Evolutionary conservation across 1,140 invertebrate genomes (phyloP).

Genomic region (Camponotus pennsylvanicus): DNA sequence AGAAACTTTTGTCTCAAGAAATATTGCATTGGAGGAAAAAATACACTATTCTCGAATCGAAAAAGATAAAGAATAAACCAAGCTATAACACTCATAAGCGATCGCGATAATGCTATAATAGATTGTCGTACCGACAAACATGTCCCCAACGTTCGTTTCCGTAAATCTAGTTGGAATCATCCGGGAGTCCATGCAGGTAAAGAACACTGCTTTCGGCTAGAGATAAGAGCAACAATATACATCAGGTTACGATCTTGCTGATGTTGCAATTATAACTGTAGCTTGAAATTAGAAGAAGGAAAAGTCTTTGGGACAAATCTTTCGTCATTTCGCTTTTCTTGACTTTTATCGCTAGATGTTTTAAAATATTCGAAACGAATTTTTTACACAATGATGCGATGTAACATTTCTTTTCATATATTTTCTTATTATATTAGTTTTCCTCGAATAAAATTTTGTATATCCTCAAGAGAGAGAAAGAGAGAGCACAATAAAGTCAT

Average conservation of each 20-base stretch:
- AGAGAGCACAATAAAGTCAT: too few species aligned
- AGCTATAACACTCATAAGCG: conserved; percentile 43
- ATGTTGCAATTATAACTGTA: conserved; percentile 2
- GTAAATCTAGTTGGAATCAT: conserved; percentile 98
- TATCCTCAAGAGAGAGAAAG: too few species aligned
- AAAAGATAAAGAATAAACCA: conserved; percentile 3
- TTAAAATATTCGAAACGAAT: not conserved
- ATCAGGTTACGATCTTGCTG: conserved; percentile 25
- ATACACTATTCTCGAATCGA: not conserved
- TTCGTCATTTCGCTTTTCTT: too few species aligned
- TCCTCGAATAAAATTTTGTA: too few species aligned
- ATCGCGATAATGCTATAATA: conserved; percentile 72
- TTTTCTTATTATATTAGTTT: too few species aligned
- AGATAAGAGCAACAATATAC: conserved; percentile 69
- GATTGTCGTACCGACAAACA: conserved; percentile 94
- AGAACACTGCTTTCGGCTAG: conserved; percentile 98
- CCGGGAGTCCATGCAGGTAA: conserved; percentile 98
- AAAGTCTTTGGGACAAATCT: too few species aligned
- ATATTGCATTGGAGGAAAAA: conserved; percentile 5
- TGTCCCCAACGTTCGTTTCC: conserved; percentile 97
- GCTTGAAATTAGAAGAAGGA: too few species aligned
- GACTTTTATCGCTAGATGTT: too few species aligned
- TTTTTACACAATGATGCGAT: not conserved
- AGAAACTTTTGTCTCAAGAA: not conserved
- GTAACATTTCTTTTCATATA: too few species aligned